Conservation (phyloP, 2,888 invertebrate genomes). For the Idaea straminata region DNA sequence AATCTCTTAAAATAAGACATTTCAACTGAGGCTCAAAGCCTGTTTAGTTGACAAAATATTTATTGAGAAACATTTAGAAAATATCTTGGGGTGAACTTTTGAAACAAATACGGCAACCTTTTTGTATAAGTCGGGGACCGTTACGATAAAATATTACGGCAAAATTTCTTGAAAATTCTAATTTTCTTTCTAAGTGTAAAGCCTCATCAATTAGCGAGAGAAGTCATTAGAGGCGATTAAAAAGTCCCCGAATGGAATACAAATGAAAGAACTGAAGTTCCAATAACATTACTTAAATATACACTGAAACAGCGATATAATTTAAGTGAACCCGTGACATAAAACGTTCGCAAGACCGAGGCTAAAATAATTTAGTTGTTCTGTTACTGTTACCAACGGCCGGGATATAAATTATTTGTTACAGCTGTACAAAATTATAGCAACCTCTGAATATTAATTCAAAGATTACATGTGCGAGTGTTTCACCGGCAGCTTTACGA, state of each 20-base stretch:
- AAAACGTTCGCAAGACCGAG: conserved; percentile 8
- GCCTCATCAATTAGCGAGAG: conserved; percentile 67
- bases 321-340: conserved; percentile 1
- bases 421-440: conserved; percentile 32
- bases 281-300: conserved; percentile 15
- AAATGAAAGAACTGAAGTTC: conserved; percentile 47
- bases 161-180: conserved; percentile 51
- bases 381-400: conserved; percentile 29
- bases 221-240: conserved; percentile 70
- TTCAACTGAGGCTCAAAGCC: background rate
- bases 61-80: background rate
- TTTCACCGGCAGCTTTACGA: conserved; percentile 19
- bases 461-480: conserved; percentile 34
- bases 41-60: background rate
- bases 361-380: conserved; percentile 7
- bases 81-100: too few relatives aligned
- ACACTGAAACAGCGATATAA: conserved; percentile 5
- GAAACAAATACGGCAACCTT: conserved; percentile 11
- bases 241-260: conserved; percentile 62
- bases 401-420: conserved; percentile 36
- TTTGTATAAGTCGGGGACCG: conserved; percentile 20
- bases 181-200: conserved; percentile 46
- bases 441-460: conserved; percentile 36
- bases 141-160: conserved; percentile 34
- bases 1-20: background rate